These are phyloP conservation scores for Eupelmus urozonus DNA, from an alignment of 2,888 invertebrate species.

Conservation along the genomic window DNA sequence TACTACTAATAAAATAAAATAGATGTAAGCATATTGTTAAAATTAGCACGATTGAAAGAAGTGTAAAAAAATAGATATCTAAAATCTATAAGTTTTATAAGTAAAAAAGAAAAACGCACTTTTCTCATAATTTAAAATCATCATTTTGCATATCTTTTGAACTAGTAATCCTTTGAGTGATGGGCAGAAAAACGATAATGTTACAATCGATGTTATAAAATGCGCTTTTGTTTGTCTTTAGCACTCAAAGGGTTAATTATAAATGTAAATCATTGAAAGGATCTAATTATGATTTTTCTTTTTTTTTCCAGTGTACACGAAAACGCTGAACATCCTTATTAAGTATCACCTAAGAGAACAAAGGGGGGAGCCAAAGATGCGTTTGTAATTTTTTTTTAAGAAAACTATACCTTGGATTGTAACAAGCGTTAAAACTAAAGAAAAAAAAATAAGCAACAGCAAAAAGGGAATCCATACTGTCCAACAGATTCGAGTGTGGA, in stretches of 20 bases:
- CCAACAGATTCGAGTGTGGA: conserved; percentile 57
- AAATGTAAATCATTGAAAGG: neutral
- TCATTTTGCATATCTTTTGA: too few species aligned
- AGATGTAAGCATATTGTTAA: too few species aligned
- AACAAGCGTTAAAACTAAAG: conserved; percentile 53
- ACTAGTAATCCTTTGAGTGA: too few species aligned
- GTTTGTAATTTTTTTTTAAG: conserved; percentile 73
- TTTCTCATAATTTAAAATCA: conserved; percentile 15
- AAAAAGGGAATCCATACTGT: conserved; percentile 46
- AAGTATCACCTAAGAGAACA: conserved; percentile 58
- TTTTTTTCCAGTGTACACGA: conserved; percentile 75
- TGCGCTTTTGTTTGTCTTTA: too few species aligned
- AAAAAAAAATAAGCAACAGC: conserved; percentile 54
- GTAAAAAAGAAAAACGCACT: conserved; percentile 45
- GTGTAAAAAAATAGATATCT: too few species aligned
- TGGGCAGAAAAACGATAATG: too few species aligned
- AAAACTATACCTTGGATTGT: conserved; percentile 67
- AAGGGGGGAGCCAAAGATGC: conserved; percentile 76
- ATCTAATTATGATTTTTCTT: conserved; percentile 40
- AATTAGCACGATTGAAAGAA: too few species aligned
- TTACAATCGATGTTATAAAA: too few species aligned
- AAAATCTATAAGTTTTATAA: neutral
- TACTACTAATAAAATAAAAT: neutral
- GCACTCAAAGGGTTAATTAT: too few species aligned
- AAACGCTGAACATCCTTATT: conserved; percentile 74